phyloP scores from a whole-genome alignment of 1,140 invertebrate species.

The Ceratoteleas bidentatus region DNA sequence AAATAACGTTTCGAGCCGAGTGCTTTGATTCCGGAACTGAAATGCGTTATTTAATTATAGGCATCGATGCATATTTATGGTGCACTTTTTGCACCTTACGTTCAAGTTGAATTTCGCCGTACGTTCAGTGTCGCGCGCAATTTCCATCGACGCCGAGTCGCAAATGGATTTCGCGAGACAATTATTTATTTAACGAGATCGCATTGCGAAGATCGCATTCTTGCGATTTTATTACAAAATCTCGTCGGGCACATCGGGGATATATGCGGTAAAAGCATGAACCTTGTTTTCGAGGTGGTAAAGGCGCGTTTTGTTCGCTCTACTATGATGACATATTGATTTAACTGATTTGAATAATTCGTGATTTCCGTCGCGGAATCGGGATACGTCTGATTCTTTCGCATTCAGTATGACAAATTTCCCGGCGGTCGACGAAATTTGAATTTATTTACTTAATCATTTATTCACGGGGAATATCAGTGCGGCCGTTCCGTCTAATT shows the following conservation, averaged over 20 bases:
- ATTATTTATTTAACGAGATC: neutral
- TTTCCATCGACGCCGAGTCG: neutral
- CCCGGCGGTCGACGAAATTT: neutral
- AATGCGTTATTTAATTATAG: neutral
- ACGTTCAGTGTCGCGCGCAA: neutral
- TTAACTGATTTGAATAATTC: conserved; percentile 30
- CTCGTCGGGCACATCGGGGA: neutral
- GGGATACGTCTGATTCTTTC: conserved; percentile 7
- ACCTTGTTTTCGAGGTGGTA: conserved; percentile 7
- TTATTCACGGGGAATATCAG: neutral
- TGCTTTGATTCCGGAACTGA: no score
- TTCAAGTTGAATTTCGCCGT: neutral
- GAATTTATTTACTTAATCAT: conserved; percentile 1
- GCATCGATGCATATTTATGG: neutral
- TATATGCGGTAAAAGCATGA: conserved; percentile 1
- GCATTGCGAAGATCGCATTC: neutral
- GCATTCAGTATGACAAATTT: neutral
- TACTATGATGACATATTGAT: conserved; percentile 29
- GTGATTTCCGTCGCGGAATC: conserved; percentile 10
- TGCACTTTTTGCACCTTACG: neutral
- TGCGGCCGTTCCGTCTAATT: no score
- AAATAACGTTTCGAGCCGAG: no score
- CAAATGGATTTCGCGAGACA: neutral
- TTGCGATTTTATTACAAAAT: neutral
- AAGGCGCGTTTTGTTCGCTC: conserved; percentile 21